Evolutionary conservation across 2,113 vertebrate species (phyloP).

Genomic region (Lethenteron reissneri): DNA sequence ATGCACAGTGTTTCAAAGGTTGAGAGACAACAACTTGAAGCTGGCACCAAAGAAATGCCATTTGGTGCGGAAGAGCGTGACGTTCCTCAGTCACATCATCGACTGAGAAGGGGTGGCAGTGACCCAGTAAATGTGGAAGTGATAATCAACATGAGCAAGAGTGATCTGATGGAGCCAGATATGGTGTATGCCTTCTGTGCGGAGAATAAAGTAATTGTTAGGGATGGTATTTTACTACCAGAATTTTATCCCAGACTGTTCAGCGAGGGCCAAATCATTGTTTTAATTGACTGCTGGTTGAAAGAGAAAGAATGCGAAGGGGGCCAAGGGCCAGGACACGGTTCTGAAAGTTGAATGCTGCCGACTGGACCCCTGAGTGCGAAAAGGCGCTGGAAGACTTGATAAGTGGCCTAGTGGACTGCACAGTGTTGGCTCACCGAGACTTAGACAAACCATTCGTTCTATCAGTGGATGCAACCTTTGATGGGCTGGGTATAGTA

Average conservation of each 20-base stretch:
- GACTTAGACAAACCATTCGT: slow-evolving; percentile 5
- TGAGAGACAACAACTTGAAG: slow-evolving; percentile 8
- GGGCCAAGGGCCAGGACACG: too few species aligned
- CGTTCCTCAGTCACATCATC: slow-evolving; percentile 7
- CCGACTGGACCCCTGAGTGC: slow-evolving; percentile 9
- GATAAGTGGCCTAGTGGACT: slow-evolving; percentile 6
- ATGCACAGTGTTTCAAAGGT: slow-evolving; percentile 8
- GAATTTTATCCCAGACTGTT: slow-evolving; percentile 10
- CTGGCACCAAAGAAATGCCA: slow-evolving; percentile 9
- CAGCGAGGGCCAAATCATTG: slow-evolving; percentile 1
- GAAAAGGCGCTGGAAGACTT: neutral
- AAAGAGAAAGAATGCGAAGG: neutral
- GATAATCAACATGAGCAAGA: neutral
- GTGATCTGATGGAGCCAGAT: neutral
- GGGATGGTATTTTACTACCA: slow-evolving; percentile 12
- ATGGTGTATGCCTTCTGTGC: slow-evolving; percentile 7
- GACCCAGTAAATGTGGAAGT: slow-evolving; percentile 9
- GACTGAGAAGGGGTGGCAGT: slow-evolving; percentile 8
- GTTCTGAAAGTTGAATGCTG: neutral
- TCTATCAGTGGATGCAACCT: slow-evolving; percentile 9
- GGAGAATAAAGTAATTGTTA: slow-evolving; percentile 11
- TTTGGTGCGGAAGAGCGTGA: slow-evolving; percentile 5
- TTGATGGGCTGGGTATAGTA: slow-evolving; percentile 5
- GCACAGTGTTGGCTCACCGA: slow-evolving; percentile 10
- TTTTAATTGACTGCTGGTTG: slow-evolving; percentile 10